A percentile compares a stretch with the other conserved stretches of the same genome.
Conservation (phyloP, 2,113 vertebrate species). For the Balaeniceps rex region DNA sequence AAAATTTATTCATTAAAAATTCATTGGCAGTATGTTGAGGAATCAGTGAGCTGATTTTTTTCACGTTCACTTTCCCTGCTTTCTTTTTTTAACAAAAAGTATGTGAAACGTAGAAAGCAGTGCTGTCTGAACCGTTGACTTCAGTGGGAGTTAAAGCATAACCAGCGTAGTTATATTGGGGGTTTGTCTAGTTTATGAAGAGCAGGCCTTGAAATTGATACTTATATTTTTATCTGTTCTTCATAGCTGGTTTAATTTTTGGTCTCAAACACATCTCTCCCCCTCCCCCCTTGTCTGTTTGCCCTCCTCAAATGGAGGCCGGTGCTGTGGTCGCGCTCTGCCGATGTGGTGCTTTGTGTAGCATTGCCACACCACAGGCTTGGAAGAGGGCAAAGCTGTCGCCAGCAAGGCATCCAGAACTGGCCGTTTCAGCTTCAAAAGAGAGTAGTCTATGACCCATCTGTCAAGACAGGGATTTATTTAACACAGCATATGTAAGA, state of each 20-base stretch:
- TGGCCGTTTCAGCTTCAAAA: background rate
- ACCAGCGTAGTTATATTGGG: background rate
- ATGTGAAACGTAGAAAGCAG: background rate
- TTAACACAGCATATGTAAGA: background rate
- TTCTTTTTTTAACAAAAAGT: background rate
- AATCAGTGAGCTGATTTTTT: background rate
- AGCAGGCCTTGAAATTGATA: background rate
- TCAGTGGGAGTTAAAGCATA: background rate
- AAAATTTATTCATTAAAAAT: background rate
- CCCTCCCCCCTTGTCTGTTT: background rate
- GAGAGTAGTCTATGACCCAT: background rate
- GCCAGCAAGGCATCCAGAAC: background rate
- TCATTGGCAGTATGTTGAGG: background rate
- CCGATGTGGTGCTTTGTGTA: background rate
- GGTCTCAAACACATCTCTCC: background rate
- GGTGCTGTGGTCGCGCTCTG: too few species aligned
- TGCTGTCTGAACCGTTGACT: background rate
- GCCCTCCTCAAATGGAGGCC: background rate
- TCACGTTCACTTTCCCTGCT: background rate
- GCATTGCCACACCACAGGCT: background rate
- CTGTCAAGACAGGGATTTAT: background rate
- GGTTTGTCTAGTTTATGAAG: too few species aligned
- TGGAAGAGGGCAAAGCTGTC: background rate
- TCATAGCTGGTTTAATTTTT: background rate
- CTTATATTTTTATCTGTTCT: background rate